Evolutionary conservation across 2,888 invertebrate genomes (phyloP).

Genomic region (Pandemis corylana): DNA sequence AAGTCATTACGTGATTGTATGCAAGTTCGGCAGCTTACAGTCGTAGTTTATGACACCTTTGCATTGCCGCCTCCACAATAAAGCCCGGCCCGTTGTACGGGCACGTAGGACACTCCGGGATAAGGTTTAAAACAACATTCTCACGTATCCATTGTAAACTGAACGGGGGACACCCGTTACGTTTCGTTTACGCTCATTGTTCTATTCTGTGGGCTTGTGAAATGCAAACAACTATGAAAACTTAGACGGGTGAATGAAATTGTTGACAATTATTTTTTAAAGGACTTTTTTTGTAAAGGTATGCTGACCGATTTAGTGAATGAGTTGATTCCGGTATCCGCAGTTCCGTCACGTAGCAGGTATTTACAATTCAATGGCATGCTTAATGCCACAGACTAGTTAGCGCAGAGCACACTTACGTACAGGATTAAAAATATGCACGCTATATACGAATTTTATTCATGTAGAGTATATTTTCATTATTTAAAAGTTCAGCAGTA

Average conservation of each 20-base stretch:
- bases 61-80: constrained; percentile 71
- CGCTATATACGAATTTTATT: neutral
- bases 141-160: constrained; percentile 80
- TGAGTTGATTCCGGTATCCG: constrained; percentile 62
- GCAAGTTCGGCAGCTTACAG: constrained; percentile 74
- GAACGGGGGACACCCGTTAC: constrained; percentile 67
- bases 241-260: constrained; percentile 59
- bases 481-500: too few species aligned
- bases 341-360: constrained; percentile 69
- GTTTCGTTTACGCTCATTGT: constrained; percentile 78
- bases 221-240: constrained; percentile 71
- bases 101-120: constrained; percentile 73
- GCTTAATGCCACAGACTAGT: constrained; percentile 2
- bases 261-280: constrained; percentile 45
- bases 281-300: constrained; percentile 37
- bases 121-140: constrained; percentile 74
- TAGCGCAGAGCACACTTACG: neutral
- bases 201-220: constrained; percentile 73
- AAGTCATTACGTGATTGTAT: constrained; percentile 80
- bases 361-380: constrained; percentile 61
- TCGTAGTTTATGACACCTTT: constrained; percentile 75
- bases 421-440: neutral
- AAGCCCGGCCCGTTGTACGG: constrained; percentile 65
- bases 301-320: constrained; percentile 54
- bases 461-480: neutral